Conservation (phyloP, 2,888 invertebrate genomes). For the Cactoblastis cactorum region DNA sequence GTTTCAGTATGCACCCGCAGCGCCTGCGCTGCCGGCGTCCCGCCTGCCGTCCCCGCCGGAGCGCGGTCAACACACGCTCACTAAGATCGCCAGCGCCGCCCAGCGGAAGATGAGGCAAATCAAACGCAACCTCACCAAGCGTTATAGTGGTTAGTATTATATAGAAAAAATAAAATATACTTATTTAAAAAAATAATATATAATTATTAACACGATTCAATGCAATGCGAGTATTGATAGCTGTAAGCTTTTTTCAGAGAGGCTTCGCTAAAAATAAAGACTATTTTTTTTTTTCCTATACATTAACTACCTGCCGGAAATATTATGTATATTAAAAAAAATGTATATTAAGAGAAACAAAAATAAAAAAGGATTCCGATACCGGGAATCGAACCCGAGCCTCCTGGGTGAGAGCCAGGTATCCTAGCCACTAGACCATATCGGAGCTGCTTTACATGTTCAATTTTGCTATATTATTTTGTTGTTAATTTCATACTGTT, state of each 20-base stretch:
- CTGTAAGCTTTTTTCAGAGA: too few species aligned
- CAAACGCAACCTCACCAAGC: slow-evolving; percentile 82
- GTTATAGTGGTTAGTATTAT: slow-evolving; percentile 59
- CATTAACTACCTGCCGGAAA: too few species aligned
- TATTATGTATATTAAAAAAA: not conserved
- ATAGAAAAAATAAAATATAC: not conserved
- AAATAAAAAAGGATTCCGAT: slow-evolving; percentile 66
- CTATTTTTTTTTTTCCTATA: too few species aligned
- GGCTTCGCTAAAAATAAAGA: too few species aligned
- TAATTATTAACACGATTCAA: too few species aligned
- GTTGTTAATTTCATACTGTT: too few species aligned
- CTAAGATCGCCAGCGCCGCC: slow-evolving; percentile 81
- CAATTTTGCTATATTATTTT: slow-evolving; percentile 17
- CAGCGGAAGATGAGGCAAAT: slow-evolving; percentile 82
- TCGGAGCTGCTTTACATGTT: slow-evolving; percentile 40
- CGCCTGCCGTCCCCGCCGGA: slow-evolving; percentile 81
- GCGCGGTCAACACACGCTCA: slow-evolving; percentile 82
- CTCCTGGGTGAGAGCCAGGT: slow-evolving; percentile 81
- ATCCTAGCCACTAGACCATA: slow-evolving; percentile 83
- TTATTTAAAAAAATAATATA: too few species aligned
- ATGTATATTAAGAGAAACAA: slow-evolving; percentile 9
- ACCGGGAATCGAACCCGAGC: slow-evolving; percentile 83
- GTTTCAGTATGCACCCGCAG: slow-evolving; percentile 31
- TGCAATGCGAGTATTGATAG: too few species aligned
- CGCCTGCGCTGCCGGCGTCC: slow-evolving; percentile 56